Base-by-base conservation (phyloP, 2,797 vertebrate species). In the Hydrolagus colliei region DNA sequence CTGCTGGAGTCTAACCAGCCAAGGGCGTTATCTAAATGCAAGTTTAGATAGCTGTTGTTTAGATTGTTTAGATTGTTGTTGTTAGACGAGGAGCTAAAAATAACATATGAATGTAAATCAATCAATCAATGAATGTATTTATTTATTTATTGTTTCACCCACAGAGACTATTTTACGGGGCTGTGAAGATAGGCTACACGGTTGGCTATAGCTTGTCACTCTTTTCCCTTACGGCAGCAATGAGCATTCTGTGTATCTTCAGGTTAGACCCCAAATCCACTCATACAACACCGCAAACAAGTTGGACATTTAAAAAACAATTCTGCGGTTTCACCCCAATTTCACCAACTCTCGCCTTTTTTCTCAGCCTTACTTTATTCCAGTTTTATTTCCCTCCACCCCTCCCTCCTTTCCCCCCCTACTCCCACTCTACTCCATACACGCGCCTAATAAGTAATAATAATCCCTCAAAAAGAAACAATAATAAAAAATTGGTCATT, bases 161-260 rank as follows among this genome's bases (percentile, higher is more conserved):
- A 61, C 91, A 96, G 95, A 95, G 92, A 0, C 88, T 90, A 0
- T 99, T 98, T 90, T 97, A 95, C 18, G 92, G 88, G 87, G 93
- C 95, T 0, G 93, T 98, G 89, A 97, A 96, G 94, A 95, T 96
- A 0, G 96, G 97, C 87, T 99, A 98, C 93, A 98, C 97, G 84
- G 92, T 98, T 0, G 98, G 98, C 4, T 93, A 99, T 90, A 97
- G 96, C 12, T 91, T 98, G 0, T 99, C 98, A 0, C 95, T 99
- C 3, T 89, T 96, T 16, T 94, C 95, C 80, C 95, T 99, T 0
- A 95, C 93, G 0, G 93, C 94, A 0, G 96, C 97, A 74, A 97
- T 96, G 62, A 93, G 95, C 80, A 92, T 94, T 32, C 87, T 95
- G 68, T 94, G 91, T 78, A 87, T 94, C 85, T 95, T 94, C 92